These are phyloP conservation scores for Tetragnatha versicolor DNA, from an alignment of 1,140 invertebrate species.

Conservation along the genomic window DNA sequence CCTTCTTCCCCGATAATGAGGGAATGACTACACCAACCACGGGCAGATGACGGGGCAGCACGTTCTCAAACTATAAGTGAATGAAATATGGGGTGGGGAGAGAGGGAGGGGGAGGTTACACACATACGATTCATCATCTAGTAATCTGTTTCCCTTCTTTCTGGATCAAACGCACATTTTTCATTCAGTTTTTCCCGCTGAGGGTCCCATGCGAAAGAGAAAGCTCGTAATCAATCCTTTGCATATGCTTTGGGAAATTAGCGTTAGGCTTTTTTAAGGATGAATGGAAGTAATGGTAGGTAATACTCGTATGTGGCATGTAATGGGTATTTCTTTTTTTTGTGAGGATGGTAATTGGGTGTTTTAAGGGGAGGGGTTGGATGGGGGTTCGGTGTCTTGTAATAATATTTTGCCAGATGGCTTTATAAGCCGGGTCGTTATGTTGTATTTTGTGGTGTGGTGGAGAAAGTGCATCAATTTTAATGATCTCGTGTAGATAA, in stretches of 20 bases:
- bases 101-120: not conserved
- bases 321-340: constrained; percentile 2
- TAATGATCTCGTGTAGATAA: too few relatives aligned
- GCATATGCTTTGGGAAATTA: constrained; percentile 35
- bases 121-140: constrained; percentile 50
- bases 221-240: constrained; percentile 30
- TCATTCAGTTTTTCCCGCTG: constrained; percentile 36
- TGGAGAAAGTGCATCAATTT: too few relatives aligned
- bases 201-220: not conserved
- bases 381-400: too few relatives aligned
- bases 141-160: constrained; percentile 49
- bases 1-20: constrained; percentile 15
- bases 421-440: too few relatives aligned
- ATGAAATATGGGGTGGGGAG: constrained; percentile 10
- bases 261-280: not conserved
- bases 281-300: not conserved
- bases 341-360: not conserved
- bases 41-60: not conserved
- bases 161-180: constrained; percentile 51
- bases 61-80: constrained; percentile 17
- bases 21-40: not conserved
- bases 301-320: not conserved
- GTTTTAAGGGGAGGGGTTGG: too few relatives aligned
- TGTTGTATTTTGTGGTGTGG: too few relatives aligned
- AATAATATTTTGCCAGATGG: too few relatives aligned